Base-by-base conservation (phyloP, 1,140 invertebrate genomes). In the Zaprionus gabonicus region DNA sequence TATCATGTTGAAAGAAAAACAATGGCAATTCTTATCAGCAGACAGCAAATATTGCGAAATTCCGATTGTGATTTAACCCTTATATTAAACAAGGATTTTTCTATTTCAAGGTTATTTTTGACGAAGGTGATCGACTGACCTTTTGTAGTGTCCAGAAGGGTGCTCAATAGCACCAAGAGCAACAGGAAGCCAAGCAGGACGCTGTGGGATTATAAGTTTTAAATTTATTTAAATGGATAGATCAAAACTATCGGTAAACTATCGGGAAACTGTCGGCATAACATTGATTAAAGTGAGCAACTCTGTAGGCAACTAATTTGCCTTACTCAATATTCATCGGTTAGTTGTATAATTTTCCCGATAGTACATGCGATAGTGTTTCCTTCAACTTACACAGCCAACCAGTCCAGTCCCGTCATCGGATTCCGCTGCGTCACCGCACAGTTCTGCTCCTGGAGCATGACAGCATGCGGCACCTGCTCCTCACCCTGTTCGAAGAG, bases 361-460 rank as follows among this genome's bases (percentile, higher is more conserved):
- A 46, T 46, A 46, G 44, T 46, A 20, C 44, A 1, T 10, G 20
- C 46, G 20, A 49, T 13, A 44, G 38, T 17, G 3, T 38, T 13
- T 34, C 6, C 23, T 53, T 1, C 12, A 51, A 87, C 87, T 91
- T 67, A 91, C 87, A 91, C 55, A 0, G 83, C 83, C 56, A 88
- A 78, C 88, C 88, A 87, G 27, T 91, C 87, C 3, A 91, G 62
- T 10, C 36, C 66, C 0, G 38, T 41, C 55, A 91, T 53, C 0
- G 78, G 71, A 7, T 63, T 27, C 9, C 56, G 41, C 2, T 57
- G 31, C 4, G 20, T 59, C 3, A 76, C 12, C 1, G 60, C 44
- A 31, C 90, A 91, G 20, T 73, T 66, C 13, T 62, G 15, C 25
- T 91, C 84, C 23, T 60, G 46, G 13, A 91, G 76, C 60, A 91